Base-by-base conservation (phyloP, 2,888 invertebrate genomes). In the Eudasyphora cyanicolor region DNA sequence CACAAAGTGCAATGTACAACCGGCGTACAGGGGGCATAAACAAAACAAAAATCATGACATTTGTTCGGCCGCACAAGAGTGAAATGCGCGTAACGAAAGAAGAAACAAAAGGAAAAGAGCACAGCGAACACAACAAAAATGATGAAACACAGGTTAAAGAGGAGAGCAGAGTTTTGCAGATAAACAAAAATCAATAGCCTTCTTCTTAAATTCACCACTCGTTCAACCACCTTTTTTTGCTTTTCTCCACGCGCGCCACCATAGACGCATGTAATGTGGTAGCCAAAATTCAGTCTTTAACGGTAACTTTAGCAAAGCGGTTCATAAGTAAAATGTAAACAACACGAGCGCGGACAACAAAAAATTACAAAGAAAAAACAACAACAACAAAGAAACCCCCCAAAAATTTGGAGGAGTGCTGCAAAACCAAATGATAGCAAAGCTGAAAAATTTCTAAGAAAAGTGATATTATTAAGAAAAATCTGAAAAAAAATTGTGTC, bases 281-380 rank as follows among this genome's bases (percentile, higher is more conserved):
- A 32, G 14, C 17, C 29, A 54, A 17, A 54, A n/a, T 76, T 82
- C 38, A 85, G 85, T 85, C 80, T 78, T 80, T 82, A 78, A 85
- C 85, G 85, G 82, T 85, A 82, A 78, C 82, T 82, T 76, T 62
- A 78, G 71, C 80, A 51, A 51, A 45, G 76, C 82, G 82, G 85
- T 82, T 79, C 79, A 73, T 51, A 76, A 17, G 17, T 45, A 19
- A n/a, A n/a, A n/a, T n/a, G n/a, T n/a, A n/a, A 45, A n/a, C 1
- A 69, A 42, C 10, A 17, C 10, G 21, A 27, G 17, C 19, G 27
- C 24, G 69, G 2, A 21, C 21, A 45, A 14, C 10, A 24, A 45
- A 69, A 49, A 27, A 51, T 29, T 19, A 62, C 14, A 60, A 60
- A 14, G 29, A 64, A 73, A 73, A 24, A 38, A 73, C 19, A 24